A percentile compares a stretch with the other conserved stretches of the same genome.
Evolutionary conservation across 2,888 invertebrate genomes (phyloP).

Genomic region (Limnephilus auricula): DNA sequence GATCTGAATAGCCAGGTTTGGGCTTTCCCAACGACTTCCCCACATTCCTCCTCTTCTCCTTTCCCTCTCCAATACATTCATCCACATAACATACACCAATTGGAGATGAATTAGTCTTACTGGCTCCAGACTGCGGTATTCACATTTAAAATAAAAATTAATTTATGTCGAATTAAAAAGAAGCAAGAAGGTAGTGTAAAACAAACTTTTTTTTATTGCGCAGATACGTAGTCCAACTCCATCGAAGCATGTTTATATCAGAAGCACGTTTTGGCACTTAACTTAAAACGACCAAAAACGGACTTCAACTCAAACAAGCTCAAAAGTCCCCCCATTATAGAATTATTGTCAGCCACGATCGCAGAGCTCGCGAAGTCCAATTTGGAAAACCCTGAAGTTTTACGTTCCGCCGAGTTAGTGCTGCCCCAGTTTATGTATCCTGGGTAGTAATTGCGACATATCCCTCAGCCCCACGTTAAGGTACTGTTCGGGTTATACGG

Average conservation of each 20-base stretch:
- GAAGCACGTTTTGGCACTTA: not conserved
- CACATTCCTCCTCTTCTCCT: too few species aligned
- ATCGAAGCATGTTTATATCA: not conserved
- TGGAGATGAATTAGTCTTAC: too few species aligned
- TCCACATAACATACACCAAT: too few species aligned
- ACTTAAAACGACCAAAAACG: not conserved
- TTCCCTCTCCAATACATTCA: too few species aligned
- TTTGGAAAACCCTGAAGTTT: not conserved
- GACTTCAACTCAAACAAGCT: not conserved
- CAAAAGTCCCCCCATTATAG: not conserved
- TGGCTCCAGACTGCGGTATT: too few species aligned
- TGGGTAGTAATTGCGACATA: not conserved
- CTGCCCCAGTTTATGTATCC: conserved; percentile 9
- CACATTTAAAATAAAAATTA: too few species aligned
- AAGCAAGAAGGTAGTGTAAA: not conserved
- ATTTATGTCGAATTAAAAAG: too few species aligned
- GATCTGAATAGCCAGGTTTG: too few species aligned
- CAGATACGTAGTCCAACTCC: not conserved
- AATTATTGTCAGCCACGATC: not conserved
- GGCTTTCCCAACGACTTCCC: too few species aligned
- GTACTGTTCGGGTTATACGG: not conserved
- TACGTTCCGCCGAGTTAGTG: not conserved
- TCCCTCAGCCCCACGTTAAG: conserved; percentile 18
- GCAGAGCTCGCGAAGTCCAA: not conserved
- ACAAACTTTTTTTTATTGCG: not conserved